Evolutionary conservation across 92 coral and sea anemone genomes (phyloP).

Genomic region (Porites cylindrica): DNA sequence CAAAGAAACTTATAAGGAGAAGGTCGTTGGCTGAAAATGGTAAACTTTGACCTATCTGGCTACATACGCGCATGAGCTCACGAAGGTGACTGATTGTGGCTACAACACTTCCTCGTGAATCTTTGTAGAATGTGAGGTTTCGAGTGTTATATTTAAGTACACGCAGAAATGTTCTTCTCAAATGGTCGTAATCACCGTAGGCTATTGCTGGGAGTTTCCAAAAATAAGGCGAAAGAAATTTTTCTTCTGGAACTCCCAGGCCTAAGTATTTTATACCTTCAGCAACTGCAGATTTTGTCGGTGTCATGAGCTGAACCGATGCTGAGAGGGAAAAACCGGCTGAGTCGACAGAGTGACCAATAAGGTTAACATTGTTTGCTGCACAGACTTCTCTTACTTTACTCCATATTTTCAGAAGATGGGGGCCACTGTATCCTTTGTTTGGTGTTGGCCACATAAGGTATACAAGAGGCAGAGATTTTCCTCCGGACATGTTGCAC

Average conservation of each 20-base stretch:
- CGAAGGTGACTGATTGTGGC: constrained; percentile 45
- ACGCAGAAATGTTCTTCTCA: constrained; percentile 36
- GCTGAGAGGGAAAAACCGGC: constrained; percentile 59
- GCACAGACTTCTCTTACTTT: constrained; percentile 34
- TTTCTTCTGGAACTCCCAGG: constrained; percentile 44
- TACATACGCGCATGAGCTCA: constrained; percentile 30
- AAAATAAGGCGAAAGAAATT: constrained; percentile 48
- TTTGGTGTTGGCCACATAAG: constrained; percentile 49
- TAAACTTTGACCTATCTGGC: constrained; percentile 8
- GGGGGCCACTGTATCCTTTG: constrained; percentile 23
- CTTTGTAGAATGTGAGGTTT: constrained; percentile 38
- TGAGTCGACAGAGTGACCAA: constrained; percentile 51
- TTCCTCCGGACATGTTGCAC: neutral
- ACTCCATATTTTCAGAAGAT: constrained; percentile 32
- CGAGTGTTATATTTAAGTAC: constrained; percentile 43
- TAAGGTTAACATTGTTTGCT: constrained; percentile 12
- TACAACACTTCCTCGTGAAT: neutral
- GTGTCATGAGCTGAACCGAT: constrained; percentile 46
- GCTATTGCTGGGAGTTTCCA: constrained; percentile 51
- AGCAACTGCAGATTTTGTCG: constrained; percentile 25
- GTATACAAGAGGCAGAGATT: constrained; percentile 22
- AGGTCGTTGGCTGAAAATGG: constrained; percentile 16
- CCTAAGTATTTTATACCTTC: constrained; percentile 38
- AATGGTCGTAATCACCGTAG: constrained; percentile 38
- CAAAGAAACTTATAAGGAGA: constrained; percentile 26